These are phyloP conservation scores for Malurus cyaneus DNA, from an alignment of 2,113 vertebrate species.

Conservation along the genomic window DNA sequence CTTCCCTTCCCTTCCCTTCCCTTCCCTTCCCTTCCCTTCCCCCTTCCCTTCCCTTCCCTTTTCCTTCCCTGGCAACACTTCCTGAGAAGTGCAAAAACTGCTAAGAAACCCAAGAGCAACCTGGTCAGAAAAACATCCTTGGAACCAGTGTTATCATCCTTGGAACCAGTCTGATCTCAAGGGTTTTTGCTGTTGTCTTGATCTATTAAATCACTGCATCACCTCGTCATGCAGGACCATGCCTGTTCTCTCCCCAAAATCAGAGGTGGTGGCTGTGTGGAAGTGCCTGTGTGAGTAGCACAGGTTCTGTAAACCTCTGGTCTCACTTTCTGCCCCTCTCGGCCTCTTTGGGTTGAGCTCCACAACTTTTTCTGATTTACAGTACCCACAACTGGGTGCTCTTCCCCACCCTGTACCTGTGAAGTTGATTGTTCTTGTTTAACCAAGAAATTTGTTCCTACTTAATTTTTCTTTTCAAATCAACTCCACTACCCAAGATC, in stretches of 20 bases:
- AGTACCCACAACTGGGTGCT: background rate
- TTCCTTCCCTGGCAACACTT: background rate
- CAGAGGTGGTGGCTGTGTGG: background rate
- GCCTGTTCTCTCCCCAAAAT: background rate
- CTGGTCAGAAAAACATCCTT: background rate
- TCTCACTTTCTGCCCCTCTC: background rate
- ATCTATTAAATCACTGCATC: background rate
- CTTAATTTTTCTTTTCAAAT: background rate
- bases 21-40: too few species aligned
- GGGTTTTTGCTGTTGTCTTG: background rate
- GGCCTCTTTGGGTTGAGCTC: background rate
- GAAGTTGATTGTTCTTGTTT: background rate
- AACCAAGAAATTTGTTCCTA: background rate
- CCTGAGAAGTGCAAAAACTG: background rate
- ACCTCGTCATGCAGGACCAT: background rate
- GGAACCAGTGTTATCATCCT: background rate
- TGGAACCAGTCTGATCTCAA: background rate
- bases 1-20: too few species aligned
- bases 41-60: background rate
- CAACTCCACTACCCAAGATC: background rate
- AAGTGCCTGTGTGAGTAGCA: background rate
- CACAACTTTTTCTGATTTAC: background rate
- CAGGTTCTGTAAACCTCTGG: background rate
- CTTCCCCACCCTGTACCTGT: background rate
- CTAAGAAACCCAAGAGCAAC: background rate